Conservation (phyloP, 2,888 invertebrate genomes). For the Cepaea hortensis region DNA sequence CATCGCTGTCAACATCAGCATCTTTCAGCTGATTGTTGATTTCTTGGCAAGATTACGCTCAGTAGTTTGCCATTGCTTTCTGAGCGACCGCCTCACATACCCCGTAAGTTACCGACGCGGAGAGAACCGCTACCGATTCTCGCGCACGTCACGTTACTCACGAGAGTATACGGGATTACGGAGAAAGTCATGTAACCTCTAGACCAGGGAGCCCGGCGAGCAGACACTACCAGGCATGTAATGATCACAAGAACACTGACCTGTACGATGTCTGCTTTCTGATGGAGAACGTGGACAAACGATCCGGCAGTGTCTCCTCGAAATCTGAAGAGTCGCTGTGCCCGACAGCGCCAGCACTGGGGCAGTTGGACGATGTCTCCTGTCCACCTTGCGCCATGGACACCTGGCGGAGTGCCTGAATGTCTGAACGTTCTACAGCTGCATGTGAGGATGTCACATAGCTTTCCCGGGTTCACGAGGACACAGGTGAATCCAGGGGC, state of each 20-base stretch:
- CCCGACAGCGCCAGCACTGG: not conserved
- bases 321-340: constrained; percentile 55
- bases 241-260: constrained; percentile 39
- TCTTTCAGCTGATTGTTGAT: too few species aligned
- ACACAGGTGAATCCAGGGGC: not conserved
- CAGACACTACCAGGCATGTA: too few species aligned
- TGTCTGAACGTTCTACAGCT: constrained; percentile 7
- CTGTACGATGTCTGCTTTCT: constrained; percentile 62
- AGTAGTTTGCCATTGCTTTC: too few species aligned
- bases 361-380: not conserved
- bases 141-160: too few species aligned
- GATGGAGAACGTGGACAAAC: constrained; percentile 57
- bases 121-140: too few species aligned
- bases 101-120: too few species aligned
- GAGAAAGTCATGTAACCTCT: too few species aligned
- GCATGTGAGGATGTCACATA: not conserved
- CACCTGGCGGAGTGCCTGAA: constrained; percentile 2
- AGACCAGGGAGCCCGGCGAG: too few species aligned
- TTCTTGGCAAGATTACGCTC: too few species aligned
- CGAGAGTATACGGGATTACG: too few species aligned
- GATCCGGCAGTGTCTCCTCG: constrained; percentile 54
- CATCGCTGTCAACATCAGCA: too few species aligned
- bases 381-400: constrained; percentile 19
- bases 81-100: too few species aligned
- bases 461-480: not conserved